Evolutionary conservation across 2,113 vertebrate species (phyloP).

Genomic region (Oncorhynchus mykiss): DNA sequence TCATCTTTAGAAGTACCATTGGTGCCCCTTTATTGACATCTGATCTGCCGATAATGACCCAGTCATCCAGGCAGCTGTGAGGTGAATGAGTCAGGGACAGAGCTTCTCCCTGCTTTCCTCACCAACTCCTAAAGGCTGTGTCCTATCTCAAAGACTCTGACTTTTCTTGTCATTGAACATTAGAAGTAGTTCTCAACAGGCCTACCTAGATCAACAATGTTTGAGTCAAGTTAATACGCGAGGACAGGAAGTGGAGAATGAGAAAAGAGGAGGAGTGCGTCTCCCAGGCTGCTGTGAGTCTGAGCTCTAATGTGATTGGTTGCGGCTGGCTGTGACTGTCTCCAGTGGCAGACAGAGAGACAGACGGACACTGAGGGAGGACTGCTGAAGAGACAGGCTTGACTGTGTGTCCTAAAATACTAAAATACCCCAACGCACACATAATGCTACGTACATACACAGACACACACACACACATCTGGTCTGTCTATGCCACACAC

Average conservation of each 20-base stretch:
- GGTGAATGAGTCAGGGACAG: too few species aligned
- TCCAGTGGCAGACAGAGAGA: slow-evolving; percentile 6
- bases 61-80: too few species aligned
- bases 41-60: too few species aligned
- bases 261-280: not conserved
- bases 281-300: slow-evolving; percentile 7
- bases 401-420: slow-evolving; percentile 9
- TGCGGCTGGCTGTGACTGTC: slow-evolving; percentile 2
- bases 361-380: not conserved
- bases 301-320: not conserved
- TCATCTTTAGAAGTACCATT: too few species aligned
- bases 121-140: too few species aligned
- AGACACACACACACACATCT: not conserved
- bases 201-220: not conserved
- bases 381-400: not conserved
- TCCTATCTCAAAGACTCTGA: too few species aligned
- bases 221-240: not conserved
- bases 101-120: too few species aligned
- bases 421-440: not conserved
- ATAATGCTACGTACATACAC: not conserved
- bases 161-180: too few species aligned
- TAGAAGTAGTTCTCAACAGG: too few species aligned
- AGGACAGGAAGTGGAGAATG: slow-evolving; percentile 8
- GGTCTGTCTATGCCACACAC: not conserved
- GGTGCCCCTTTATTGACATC: too few species aligned